Base-by-base conservation (phyloP, 2,888 invertebrate species). In the Platycheirus albimanus region DNA sequence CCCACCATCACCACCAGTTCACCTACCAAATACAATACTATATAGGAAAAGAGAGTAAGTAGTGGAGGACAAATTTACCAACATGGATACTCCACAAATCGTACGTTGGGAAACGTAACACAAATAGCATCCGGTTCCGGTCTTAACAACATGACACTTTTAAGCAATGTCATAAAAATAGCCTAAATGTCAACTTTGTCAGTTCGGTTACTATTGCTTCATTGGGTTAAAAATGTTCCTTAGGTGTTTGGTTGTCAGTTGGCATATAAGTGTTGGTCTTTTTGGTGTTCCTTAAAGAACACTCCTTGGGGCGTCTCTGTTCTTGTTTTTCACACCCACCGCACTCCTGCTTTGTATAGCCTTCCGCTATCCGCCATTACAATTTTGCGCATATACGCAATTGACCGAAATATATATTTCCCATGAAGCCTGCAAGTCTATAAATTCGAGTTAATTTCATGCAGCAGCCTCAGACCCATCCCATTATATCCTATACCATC, bases 81-180 rank as follows among this genome's bases (percentile, higher is more conserved):
- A 41, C 61, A 43, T 54, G 63, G 43, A 66, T 63, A 81, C 81
- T 81, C 67, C 67, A 76, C 76, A 81, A 81, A 81, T 81, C 76
- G 81, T 76, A 81, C 66, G 81, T 63, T 81, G 81, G 81, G 71
- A 81, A 81, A 81, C 81, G 81, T 81, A 76, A 76, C 81, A 81
- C 81, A 81, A 81, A 81, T 81, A 81, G 81, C 71, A 76, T 81
- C 81, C 81, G 81, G 81, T 81, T 81, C 81, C 81, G 81, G 81
- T 72, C 71, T 76, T 81, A 76, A 81, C 76, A 81, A 81, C 81
- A 81, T 81, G 81, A 81, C 81, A 81, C 81, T 81, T 72, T 76
- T 76, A 81, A 76, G 71, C 76, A 81, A 51, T 61, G 81, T 76
- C 81, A 81, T 81, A 81, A 81, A 76, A 76, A 81, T 72, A 43